Percentiles rank a stretch among this genome's conserved stretches.
Evolutionary conservation across 2,888 invertebrate genomes (phyloP).

Genomic region (Drosophila neotestacea): DNA sequence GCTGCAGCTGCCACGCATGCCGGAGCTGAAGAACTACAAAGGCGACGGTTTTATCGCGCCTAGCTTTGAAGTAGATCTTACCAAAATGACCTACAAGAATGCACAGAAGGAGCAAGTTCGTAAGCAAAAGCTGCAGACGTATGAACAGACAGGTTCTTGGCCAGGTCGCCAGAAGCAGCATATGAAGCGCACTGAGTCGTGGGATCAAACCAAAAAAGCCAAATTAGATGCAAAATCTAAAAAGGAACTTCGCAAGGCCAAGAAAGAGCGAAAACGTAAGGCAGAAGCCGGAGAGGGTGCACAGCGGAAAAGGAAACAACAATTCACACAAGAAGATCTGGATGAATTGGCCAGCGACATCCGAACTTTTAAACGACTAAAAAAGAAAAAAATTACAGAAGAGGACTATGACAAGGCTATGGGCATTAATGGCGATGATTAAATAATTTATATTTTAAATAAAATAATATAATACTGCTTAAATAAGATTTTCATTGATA

Average conservation of each 20-base stretch:
- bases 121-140: conserved; percentile 89
- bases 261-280: conserved; percentile 84
- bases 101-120: conserved; percentile 91
- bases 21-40: conserved; percentile 93
- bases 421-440: conserved; percentile 83
- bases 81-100: conserved; percentile 91
- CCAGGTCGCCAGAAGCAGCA: conserved; percentile 87
- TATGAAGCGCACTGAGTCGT: conserved; percentile 88
- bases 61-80: conserved; percentile 88
- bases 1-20: conserved; percentile 96
- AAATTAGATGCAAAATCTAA: conserved; percentile 86
- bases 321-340: conserved; percentile 90
- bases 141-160: conserved; percentile 91
- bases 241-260: conserved; percentile 86
- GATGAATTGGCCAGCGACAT: conserved; percentile 92
- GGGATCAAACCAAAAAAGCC: conserved; percentile 91
- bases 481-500: background rate
- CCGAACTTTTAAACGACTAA: conserved; percentile 93
- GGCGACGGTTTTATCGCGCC: conserved; percentile 84
- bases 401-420: conserved; percentile 89
- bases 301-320: conserved; percentile 86
- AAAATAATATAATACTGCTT: background rate
- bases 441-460: conserved; percentile 37
- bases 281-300: conserved; percentile 71
- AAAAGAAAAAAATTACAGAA: conserved; percentile 91